Conservation (phyloP, 2,113 vertebrate species). For the Oreotrochilus melanogaster region DNA sequence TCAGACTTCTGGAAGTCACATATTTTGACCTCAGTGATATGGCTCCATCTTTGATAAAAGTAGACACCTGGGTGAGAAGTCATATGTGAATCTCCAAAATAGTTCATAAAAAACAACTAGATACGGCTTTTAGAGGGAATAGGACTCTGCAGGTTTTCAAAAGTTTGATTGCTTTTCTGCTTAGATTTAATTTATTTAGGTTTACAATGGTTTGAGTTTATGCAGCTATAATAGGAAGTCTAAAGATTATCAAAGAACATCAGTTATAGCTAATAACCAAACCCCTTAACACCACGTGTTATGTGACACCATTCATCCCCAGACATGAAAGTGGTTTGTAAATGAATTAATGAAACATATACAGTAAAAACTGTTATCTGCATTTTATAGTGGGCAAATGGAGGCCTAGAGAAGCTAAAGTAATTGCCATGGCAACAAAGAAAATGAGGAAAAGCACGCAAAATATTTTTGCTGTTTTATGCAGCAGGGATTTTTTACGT, state of each 20-base stretch:
- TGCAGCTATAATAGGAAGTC: neutral
- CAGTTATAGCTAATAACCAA: neutral
- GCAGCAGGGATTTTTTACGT: neutral
- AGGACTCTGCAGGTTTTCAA: neutral
- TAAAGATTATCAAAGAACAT: neutral
- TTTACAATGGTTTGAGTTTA: neutral
- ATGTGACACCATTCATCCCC: neutral
- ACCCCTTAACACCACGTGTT: neutral
- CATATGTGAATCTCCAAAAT: neutral
- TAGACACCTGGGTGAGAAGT: neutral
- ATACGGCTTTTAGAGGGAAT: neutral
- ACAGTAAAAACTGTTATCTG: neutral
- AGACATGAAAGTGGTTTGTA: neutral
- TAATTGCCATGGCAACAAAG: conserved; percentile 23
- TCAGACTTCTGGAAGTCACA: neutral
- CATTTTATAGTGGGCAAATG: neutral
- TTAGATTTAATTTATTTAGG: neutral
- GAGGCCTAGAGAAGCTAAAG: neutral
- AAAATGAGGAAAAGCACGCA: neutral
- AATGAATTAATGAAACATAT: neutral
- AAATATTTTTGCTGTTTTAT: neutral
- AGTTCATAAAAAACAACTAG: neutral
- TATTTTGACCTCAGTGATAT: neutral
- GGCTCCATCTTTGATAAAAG: neutral
- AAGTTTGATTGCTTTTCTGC: neutral